A percentile compares a stretch with the other conserved stretches of the same genome.
These are phyloP conservation scores for Ruditapes philippinarum DNA, from an alignment of 1,140 invertebrate genomes.

Conservation along the genomic window DNA sequence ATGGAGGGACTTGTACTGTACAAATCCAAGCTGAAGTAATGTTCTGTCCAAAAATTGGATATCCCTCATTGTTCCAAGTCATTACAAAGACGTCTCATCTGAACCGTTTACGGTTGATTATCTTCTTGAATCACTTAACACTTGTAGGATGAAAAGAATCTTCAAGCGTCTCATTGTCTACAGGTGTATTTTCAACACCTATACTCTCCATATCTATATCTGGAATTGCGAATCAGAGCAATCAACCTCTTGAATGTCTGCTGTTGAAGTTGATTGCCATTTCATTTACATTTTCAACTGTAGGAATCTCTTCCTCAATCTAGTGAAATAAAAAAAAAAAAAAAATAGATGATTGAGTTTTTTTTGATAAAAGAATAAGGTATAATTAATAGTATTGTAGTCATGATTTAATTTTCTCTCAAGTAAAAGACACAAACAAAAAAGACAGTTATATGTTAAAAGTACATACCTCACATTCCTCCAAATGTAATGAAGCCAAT, in stretches of 20 bases:
- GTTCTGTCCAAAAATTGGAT: not conserved
- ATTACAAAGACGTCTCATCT: not conserved
- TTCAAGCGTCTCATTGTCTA: not conserved
- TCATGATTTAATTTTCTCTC: too few species aligned
- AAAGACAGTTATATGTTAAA: too few species aligned
- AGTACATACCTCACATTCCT: not conserved
- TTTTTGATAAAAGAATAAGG: too few species aligned
- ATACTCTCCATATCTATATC: not conserved
- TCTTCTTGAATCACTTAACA: not conserved
- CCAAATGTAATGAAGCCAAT: conserved; percentile 4
- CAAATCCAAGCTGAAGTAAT: not conserved
- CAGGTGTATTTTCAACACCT: not conserved
- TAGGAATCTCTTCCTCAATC: too few species aligned
- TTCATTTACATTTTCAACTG: too few species aligned
- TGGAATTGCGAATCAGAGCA: too few species aligned
- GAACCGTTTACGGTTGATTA: not conserved
- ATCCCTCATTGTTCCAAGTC: not conserved
- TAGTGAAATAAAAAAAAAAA: too few species aligned
- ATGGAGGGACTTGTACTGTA: not conserved
- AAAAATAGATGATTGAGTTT: too few species aligned
- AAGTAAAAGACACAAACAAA: too few species aligned
- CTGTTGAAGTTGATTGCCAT: too few species aligned
- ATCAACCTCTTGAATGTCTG: too few species aligned
- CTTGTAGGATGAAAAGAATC: not conserved
- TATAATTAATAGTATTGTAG: too few species aligned